Evolutionary conservation across 1,140 invertebrate species (phyloP), one percentile per base, ranked within the genome.

Genomic region (Pseudomyrmex cubaensis): DNA sequence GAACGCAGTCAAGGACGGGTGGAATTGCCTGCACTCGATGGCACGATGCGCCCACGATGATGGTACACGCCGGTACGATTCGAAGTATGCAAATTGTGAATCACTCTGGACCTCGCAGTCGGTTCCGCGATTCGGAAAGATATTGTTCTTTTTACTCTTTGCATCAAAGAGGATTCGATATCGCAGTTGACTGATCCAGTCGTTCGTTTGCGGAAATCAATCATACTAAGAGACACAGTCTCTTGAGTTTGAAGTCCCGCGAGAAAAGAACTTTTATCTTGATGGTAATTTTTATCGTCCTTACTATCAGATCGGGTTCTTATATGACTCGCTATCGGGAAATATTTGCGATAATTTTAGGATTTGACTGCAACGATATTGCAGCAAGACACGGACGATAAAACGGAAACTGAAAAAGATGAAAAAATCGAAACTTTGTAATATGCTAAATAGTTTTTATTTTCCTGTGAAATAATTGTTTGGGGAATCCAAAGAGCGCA

Each of bases 51-150:
- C 57, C 62, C n/a, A 35, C 9, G 46, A 75, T 15, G 9, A 22
- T 52, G 46, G 72, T 74, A 61, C 74, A 44, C 17, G 22, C 20
- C 48, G 52, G 48, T 74, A 61, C 57, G 20, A 5, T 12, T 20
- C 17, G 0, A 78, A 69, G 50, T 69, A 78, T 57, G 75, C 64
- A 78, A 78, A 78, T 78, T 78, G 75, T 48, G 17, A 69, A 77
- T 67, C 50, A 69, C 35, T 77, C 75, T 46, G 48, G 13, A 57
- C 35, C 20, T 9, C 52, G 46, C 17, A 57, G 57, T 17, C 25
- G 52, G 17, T 67, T n/a, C 7, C 13, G 63, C 10, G 15, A 13
- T 35, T 12, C 13, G 46, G 46, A 46, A 63, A 75, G 13, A 57
- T 35, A 13, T 15, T 17, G 25, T 69, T 56, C 54, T 13, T 52